Evolutionary conservation across 2,888 invertebrate species (phyloP).

Genomic region (Cancer borealis): DNA sequence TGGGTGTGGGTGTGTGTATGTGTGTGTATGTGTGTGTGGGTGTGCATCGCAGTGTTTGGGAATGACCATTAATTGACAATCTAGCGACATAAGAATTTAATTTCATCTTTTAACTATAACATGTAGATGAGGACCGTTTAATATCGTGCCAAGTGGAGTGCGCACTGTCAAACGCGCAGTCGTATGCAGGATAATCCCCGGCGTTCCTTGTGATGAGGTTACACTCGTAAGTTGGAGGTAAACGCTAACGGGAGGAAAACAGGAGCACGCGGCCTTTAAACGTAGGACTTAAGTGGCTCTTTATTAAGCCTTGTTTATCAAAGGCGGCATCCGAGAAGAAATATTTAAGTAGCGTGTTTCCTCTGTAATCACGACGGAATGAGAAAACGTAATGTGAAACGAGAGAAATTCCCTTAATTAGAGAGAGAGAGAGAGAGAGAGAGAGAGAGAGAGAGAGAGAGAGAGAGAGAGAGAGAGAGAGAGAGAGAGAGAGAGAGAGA

Average conservation of each 20-base stretch:
- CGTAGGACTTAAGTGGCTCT: slow-evolving; percentile 4
- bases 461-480: background rate
- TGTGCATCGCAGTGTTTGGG: background rate
- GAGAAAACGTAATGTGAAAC: background rate
- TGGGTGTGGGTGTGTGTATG: slow-evolving; percentile 4
- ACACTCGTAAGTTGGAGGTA: background rate
- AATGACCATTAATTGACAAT: background rate
- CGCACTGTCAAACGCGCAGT: background rate
- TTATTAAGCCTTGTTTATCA: slow-evolving; percentile 9
- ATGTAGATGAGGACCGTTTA: background rate
- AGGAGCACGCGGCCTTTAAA: background rate
- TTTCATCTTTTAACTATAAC: background rate
- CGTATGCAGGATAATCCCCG: background rate
- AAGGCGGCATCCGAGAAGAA: background rate
- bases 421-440: slow-evolving; percentile 24
- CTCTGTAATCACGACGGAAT: background rate
- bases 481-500: too few species aligned
- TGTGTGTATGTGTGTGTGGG: background rate
- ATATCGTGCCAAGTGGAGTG: too few species aligned
- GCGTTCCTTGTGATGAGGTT: background rate
- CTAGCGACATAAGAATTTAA: background rate
- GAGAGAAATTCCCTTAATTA: slow-evolving; percentile 10
- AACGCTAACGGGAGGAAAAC: background rate
- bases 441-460: slow-evolving; percentile 23
- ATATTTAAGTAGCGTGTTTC: background rate